A percentile compares a stretch with the other conserved stretches of the same genome.
Evolutionary conservation across 2,113 vertebrate species (phyloP).

Genomic region (Alces alces): DNA sequence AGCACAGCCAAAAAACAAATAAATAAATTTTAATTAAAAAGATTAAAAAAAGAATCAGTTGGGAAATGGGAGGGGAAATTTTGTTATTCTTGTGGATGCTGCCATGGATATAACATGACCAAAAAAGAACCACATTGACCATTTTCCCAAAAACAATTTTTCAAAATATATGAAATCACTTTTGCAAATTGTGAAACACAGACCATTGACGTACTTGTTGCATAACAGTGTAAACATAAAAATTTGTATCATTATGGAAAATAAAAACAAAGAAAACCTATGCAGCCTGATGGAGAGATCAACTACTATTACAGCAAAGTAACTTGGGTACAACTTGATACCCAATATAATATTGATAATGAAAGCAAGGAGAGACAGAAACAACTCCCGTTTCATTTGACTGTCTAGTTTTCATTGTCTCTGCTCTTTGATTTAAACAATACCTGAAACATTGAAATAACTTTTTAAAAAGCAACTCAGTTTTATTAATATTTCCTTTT

Average conservation of each 20-base stretch:
- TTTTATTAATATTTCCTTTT: not conserved
- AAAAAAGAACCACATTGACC: not conserved
- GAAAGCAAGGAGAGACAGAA: not conserved
- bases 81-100: not conserved
- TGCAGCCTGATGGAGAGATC: not conserved
- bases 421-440: not conserved
- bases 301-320: not conserved
- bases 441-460: not conserved
- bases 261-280: not conserved
- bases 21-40: not conserved
- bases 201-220: not conserved
- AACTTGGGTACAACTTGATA: not conserved
- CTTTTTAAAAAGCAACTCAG: not conserved
- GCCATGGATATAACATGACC: not conserved
- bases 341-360: not conserved
- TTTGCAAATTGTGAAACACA: not conserved
- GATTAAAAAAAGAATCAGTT: not conserved
- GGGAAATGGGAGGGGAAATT: not conserved
- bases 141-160: not conserved
- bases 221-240: not conserved
- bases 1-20: not conserved
- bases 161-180: not conserved
- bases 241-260: not conserved
- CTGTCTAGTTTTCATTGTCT: not conserved
- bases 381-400: not conserved